phyloP scores from a whole-genome alignment of 2,113 vertebrate genomes.

The Oncorhynchus tshawytscha region DNA sequence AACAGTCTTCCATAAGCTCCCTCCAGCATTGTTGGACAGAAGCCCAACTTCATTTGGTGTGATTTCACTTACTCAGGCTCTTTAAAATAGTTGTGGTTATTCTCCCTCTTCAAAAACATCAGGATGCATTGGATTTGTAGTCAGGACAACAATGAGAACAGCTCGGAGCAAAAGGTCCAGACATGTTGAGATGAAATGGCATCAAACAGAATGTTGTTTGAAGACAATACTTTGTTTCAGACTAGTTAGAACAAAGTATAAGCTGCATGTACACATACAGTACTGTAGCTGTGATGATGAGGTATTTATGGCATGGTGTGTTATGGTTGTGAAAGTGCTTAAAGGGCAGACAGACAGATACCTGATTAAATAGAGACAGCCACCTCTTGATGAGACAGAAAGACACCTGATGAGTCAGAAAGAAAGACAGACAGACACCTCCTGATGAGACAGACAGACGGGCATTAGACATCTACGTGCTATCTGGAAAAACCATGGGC shows the following conservation, averaged over 20 bases:
- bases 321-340: conserved; percentile 32
- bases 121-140: conserved; percentile 5
- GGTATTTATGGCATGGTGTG: conserved; percentile 15
- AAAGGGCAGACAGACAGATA: conserved; percentile 18
- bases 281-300: background rate
- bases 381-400: too few species aligned
- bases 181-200: background rate
- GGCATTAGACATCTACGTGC: conserved; percentile 52
- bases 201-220: background rate
- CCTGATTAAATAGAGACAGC: conserved; percentile 4
- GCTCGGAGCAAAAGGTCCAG: background rate
- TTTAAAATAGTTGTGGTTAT: conserved; percentile 37
- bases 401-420: too few species aligned
- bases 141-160: conserved; percentile 4
- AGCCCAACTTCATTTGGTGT: conserved; percentile 21
- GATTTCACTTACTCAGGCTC: background rate
- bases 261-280: background rate
- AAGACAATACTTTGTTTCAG: background rate
- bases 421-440: background rate
- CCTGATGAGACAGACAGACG: conserved; percentile 36
- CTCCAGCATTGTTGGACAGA: background rate
- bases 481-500: conserved; percentile 47
- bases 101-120: background rate
- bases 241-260: background rate
- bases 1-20: conserved; percentile 7